A percentile compares a stretch with the other conserved stretches of the same genome.
phyloP scores from a whole-genome alignment of 2,888 invertebrate species.

The Nycteola revayana region DNA sequence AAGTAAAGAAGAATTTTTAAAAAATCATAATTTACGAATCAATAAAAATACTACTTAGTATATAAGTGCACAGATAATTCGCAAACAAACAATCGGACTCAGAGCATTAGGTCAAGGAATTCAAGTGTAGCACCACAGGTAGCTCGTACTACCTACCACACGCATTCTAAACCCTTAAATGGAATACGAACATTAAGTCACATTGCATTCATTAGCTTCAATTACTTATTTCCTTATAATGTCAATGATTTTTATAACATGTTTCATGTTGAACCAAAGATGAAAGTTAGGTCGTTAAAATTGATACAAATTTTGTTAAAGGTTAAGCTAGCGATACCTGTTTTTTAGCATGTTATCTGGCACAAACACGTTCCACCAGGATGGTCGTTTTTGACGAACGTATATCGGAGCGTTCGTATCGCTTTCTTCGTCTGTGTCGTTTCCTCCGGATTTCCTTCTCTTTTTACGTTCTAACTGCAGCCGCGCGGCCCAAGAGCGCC shows the following conservation, averaged over 20 bases:
- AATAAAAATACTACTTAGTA: too few species aligned
- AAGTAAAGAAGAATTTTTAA: too few species aligned
- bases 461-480: conserved; percentile 79
- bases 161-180: conserved; percentile 59
- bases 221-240: conserved; percentile 15
- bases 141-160: conserved; percentile 18
- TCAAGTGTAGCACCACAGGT: conserved; percentile 49
- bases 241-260: conserved; percentile 11
- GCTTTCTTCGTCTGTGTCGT: conserved; percentile 68
- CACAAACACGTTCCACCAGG: conserved; percentile 95
- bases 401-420: conserved; percentile 60
- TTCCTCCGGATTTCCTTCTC: conserved; percentile 78
- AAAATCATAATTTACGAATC: too few species aligned
- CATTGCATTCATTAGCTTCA: conserved; percentile 40
- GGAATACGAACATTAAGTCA: conserved; percentile 38
- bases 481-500: conserved; percentile 84
- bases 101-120: conserved; percentile 65
- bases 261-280: conserved; percentile 4
- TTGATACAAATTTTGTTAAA: conserved; percentile 1
- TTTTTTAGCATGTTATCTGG: conserved; percentile 87
- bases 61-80: conserved; percentile 41
- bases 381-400: conserved; percentile 87
- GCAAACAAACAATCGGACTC: conserved; percentile 58
- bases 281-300: conserved; percentile 9
- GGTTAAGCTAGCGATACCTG: conserved; percentile 73